Evolutionary conservation across 2,888 invertebrate genomes (phyloP), one percentile per base, ranked within the genome.

Genomic region (Macrosiphum euphorbiae): DNA sequence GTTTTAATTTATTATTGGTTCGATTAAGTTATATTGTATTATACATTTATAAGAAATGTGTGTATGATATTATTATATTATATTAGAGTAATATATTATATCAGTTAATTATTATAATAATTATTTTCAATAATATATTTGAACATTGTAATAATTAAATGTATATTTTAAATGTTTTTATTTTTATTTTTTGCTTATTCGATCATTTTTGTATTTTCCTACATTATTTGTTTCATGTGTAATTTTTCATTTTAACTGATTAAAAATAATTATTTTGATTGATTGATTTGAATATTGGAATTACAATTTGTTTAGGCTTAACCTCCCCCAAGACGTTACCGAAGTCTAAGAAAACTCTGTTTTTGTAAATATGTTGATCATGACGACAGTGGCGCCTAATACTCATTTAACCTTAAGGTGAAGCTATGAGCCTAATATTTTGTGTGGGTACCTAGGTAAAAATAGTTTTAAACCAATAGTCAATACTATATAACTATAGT

Each of bases 1-100:
- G 44, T 91, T 85, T 91, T 85, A 55, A 90, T 90, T 90, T 90
- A 90, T 90, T 90, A 50, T 58, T 90, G 44, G 50, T 52, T 78
- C 50, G 50, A 61, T 47, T 47, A 67, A 90, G 47, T 47, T 89
- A 26, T 61, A 4, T n/a, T n/a, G n/a, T 35, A 26, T 2, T 61
- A 47, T 86, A 26, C 41, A 85, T 24, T 4, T 47, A 35, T 52
- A 52, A 3, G n/a, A 35, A 24, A 52, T 47, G 24, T 47, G 20
- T 24, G 47, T 61, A 28, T 28, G 3, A 47, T 50, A 44, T 86
- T 50, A 44, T 86, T 47, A 47, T 47, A 47, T 47, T 47, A 47
- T 11, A 47, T 47, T 47, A n/a, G 16, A 47, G 28, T 86, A 86
- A 50, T 86, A 86, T n/a, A 16, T n/a, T 47, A 16, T 86, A 86